These are phyloP conservation scores for Pollachius pollachius DNA, from an alignment of 2,113 vertebrate species.

Conservation along the genomic window DNA sequence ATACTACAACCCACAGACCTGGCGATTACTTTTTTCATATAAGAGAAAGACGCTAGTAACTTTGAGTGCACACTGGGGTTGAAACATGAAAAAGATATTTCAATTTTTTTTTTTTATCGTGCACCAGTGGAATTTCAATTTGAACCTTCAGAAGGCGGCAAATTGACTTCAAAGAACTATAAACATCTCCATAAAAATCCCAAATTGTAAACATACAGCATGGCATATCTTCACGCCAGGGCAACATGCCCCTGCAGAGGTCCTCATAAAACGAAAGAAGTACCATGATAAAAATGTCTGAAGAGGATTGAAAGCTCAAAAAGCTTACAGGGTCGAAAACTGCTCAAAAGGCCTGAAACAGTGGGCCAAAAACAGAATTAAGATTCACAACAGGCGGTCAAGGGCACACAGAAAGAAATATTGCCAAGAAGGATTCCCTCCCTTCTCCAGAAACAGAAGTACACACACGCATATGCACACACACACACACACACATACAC, in stretches of 20 bases:
- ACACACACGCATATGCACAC: not conserved
- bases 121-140: too few relatives aligned
- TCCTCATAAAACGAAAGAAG: constrained; percentile 22
- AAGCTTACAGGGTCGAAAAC: constrained; percentile 42
- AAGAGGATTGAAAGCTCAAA: constrained; percentile 29
- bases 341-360: constrained; percentile 49
- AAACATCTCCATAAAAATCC: too few relatives aligned
- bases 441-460: constrained; percentile 30
- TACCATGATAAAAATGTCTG: not conserved
- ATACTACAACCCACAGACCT: too few relatives aligned
- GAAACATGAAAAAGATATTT: too few relatives aligned
- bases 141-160: too few relatives aligned
- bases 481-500: not conserved
- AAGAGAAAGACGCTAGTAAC: too few relatives aligned
- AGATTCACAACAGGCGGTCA: constrained; percentile 58
- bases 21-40: too few relatives aligned
- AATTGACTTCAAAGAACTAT: too few relatives aligned
- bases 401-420: constrained; percentile 49
- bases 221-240: not conserved
- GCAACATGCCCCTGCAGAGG: constrained; percentile 35
- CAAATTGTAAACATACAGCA: not conserved
- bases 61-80: too few relatives aligned
- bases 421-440: constrained; percentile 33
- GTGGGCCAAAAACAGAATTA: constrained; percentile 48
- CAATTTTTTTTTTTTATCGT: too few relatives aligned